Evolutionary conservation across 2,888 invertebrate genomes (phyloP).

Genomic region (Flabesymbios commensalis): DNA sequence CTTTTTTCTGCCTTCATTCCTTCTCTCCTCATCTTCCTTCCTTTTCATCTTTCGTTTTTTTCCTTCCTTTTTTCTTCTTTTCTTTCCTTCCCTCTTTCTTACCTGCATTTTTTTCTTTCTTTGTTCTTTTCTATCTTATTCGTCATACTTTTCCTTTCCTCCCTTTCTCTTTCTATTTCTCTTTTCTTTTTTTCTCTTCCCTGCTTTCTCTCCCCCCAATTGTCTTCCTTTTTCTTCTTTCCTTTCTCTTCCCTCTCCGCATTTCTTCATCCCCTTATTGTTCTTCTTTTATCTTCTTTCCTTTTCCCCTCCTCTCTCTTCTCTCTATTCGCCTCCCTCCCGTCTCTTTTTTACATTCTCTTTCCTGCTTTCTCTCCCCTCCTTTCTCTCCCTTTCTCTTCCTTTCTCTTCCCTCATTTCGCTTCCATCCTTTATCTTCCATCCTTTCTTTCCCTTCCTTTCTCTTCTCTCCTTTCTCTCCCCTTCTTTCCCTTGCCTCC

Average conservation of each 20-base stretch:
- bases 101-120: background rate
- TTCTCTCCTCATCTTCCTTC: background rate
- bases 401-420: background rate
- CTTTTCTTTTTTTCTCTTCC: background rate
- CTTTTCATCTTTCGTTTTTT: conserved; percentile 1
- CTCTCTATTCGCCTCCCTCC: background rate
- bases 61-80: background rate
- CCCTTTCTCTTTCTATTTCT: background rate
- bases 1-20: background rate
- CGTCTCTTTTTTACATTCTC: background rate
- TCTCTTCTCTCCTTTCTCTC: background rate
- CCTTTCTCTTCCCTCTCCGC: background rate
- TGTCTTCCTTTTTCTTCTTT: background rate
- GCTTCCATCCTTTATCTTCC: no score
- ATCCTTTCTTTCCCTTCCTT: no score
- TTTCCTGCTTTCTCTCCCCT: background rate
- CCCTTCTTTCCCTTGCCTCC: background rate
- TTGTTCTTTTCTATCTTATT: background rate
- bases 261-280: background rate
- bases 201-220: background rate
- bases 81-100: background rate
- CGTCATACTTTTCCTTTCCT: background rate
- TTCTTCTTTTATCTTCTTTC: background rate
- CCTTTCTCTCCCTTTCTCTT: background rate
- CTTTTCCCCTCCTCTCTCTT: background rate